Base-by-base conservation (phyloP, 2,113 vertebrate species). In the Leptocoma aspasia region DNA sequence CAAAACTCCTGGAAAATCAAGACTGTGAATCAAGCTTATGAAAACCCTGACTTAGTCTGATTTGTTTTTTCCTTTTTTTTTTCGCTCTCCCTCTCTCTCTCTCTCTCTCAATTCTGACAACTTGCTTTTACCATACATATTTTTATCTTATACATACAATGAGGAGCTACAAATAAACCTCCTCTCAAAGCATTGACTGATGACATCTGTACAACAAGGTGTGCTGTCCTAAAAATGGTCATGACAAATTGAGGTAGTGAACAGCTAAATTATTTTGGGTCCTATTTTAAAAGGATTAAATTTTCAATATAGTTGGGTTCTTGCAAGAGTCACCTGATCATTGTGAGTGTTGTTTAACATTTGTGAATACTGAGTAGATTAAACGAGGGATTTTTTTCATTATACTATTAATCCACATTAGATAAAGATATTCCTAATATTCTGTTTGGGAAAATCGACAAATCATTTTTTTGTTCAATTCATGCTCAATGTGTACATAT, bases 351-450 rank as follows among this genome's bases (percentile, higher is more conserved):
- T 87, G 8, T 64, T 64, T 60, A 50, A 42, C 33, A 30, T 54
- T n/a, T 66, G 37, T 65, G 39, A 63, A 39, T 53, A 3, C 8
- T 59, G 6, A 65, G 8, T 39, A 78, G 19, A 33, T 68, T 63
- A 54, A 80, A 66, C 0, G 1, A 44, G 15, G 3, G 1, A 0
- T 0, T 2, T n/a, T 65, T 60, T 28, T 8, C 16, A 9, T 35
- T 18, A 39, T 30, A 26, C 6, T n/a, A 13, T 31, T 63, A 63
- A 50, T 35, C 71, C 12, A 53, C 8, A 44, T 54, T 60, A 26
- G 15, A 11, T 14, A 61, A 11, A 33, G 3, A 28, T 60, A 72
- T 22, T 56, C 6, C 11, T n/a, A 53, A n/a, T 60, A 1, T 44
- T 77, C 65, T 61, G 2, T 59, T 53, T n/a, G 17, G n/a, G 47